A percentile compares a stretch with the other conserved stretches of the same genome.
These are phyloP conservation scores for Hermaeophaga mercurialis DNA, from an alignment of 2,888 invertebrate genomes.

Conservation along the genomic window DNA sequence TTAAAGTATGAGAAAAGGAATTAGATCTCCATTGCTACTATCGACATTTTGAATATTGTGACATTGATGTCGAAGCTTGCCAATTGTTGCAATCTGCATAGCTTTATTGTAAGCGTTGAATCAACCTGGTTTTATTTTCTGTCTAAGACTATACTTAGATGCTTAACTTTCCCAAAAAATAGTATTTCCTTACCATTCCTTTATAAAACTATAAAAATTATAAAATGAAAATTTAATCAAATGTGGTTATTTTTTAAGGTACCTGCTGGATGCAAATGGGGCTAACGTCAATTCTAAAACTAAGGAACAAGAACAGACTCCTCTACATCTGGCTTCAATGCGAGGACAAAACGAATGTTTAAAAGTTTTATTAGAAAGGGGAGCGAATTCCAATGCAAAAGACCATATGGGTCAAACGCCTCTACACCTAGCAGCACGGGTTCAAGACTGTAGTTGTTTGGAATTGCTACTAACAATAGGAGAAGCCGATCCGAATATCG, in stretches of 20 bases:
- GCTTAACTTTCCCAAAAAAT: too few species aligned
- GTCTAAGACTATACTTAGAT: too few species aligned
- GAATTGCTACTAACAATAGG: slow-evolving; percentile 66
- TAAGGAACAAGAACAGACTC: slow-evolving; percentile 75
- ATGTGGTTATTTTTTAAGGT: slow-evolving; percentile 54
- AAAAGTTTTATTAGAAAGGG: slow-evolving; percentile 71
- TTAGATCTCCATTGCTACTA: too few species aligned
- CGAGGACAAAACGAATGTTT: slow-evolving; percentile 83
- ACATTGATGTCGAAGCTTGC: too few species aligned
- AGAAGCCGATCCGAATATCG: slow-evolving; percentile 78
- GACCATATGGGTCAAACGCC: slow-evolving; percentile 84
- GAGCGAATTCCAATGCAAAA: slow-evolving; percentile 74
- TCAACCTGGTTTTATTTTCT: too few species aligned
- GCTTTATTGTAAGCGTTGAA: too few species aligned
- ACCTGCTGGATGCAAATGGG: slow-evolving; percentile 74
- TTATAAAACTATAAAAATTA: too few species aligned
- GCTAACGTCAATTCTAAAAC: slow-evolving; percentile 73
- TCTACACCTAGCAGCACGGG: slow-evolving; percentile 80
- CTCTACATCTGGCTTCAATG: slow-evolving; percentile 85
- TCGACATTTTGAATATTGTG: too few species aligned
- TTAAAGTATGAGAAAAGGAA: too few species aligned
- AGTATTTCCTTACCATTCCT: too few species aligned
- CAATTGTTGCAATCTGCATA: too few species aligned
- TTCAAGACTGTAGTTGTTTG: slow-evolving; percentile 79
- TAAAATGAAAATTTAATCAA: too few species aligned